A percentile compares a stretch with the other conserved stretches of the same genome.
Evolutionary conservation across 2,797 vertebrate species (phyloP).

Genomic region (Sphenodon punctatus): DNA sequence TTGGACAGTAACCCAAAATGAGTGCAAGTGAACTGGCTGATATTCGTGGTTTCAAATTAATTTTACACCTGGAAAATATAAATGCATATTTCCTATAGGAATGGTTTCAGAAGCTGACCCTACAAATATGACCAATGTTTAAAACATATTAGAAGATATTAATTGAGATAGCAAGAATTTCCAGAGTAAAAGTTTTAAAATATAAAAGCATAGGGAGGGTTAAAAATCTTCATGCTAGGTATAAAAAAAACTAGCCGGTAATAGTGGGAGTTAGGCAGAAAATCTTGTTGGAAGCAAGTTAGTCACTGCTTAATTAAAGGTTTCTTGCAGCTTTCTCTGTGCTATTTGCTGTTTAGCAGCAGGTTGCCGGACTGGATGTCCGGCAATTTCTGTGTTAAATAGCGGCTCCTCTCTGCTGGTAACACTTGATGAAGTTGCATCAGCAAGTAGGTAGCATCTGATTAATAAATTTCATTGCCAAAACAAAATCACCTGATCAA

Average conservation of each 20-base stretch:
- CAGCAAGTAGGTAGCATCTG: constrained; percentile 50
- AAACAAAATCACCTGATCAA: constrained; percentile 51
- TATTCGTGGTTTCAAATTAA: constrained; percentile 10
- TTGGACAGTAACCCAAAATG: constrained; percentile 1
- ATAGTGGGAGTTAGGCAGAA: background rate
- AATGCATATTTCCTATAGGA: constrained; percentile 20
- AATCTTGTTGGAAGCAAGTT: background rate
- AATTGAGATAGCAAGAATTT: background rate
- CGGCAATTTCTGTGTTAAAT: background rate
- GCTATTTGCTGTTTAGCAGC: background rate
- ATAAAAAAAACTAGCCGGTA: background rate
- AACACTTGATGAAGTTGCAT: constrained; percentile 15
- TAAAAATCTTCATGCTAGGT: background rate
- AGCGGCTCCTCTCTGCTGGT: constrained; percentile 21
- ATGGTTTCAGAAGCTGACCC: constrained; percentile 38
- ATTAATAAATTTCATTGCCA: constrained; percentile 55
- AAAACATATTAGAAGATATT: background rate
- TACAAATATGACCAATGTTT: background rate
- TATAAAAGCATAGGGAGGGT: background rate
- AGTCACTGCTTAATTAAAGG: background rate
- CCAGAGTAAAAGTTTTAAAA: background rate
- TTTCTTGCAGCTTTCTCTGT: background rate
- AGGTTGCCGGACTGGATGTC: background rate
- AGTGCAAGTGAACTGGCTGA: background rate
- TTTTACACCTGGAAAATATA: constrained; percentile 13